Conservation (phyloP, 2,888 invertebrate species). For the Tuta absoluta region DNA sequence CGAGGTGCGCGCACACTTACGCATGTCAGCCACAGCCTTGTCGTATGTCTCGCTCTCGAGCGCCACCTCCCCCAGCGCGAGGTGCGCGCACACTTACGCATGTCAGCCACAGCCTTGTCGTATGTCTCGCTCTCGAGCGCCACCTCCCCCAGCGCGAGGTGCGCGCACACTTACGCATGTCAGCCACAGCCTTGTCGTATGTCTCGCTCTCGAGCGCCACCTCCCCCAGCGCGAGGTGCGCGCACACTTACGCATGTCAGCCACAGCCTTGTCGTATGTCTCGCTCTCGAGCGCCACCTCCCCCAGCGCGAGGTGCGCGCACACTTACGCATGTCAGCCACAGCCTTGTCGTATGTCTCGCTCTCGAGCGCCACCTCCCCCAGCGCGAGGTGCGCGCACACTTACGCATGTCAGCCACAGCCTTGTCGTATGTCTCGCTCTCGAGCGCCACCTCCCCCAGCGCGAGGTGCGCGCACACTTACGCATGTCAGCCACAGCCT, state of each 20-base stretch:
- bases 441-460: slow-evolving; percentile 96
- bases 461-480: slow-evolving; percentile 88
- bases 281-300: slow-evolving; percentile 97
- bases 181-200: slow-evolving; percentile 90
- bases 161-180: too few species aligned
- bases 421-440: slow-evolving; percentile 92
- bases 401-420: slow-evolving; percentile 88
- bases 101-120: slow-evolving; percentile 88
- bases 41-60: slow-evolving; percentile 95
- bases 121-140: slow-evolving; percentile 95
- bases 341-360: slow-evolving; percentile 92
- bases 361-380: slow-evolving; percentile 97
- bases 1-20: slow-evolving; percentile 88
- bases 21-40: slow-evolving; percentile 89
- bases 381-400: slow-evolving; percentile 88
- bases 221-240: slow-evolving; percentile 92
- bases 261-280: slow-evolving; percentile 90
- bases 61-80: slow-evolving; percentile 94
- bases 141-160: slow-evolving; percentile 93
- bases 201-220: slow-evolving; percentile 96
- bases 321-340: slow-evolving; percentile 84
- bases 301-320: slow-evolving; percentile 89
- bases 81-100: too few species aligned
- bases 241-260: too few species aligned
- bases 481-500: slow-evolving; percentile 90